Conservation (phyloP, 2,888 invertebrate genomes). For the Macropis europaea region DNA sequence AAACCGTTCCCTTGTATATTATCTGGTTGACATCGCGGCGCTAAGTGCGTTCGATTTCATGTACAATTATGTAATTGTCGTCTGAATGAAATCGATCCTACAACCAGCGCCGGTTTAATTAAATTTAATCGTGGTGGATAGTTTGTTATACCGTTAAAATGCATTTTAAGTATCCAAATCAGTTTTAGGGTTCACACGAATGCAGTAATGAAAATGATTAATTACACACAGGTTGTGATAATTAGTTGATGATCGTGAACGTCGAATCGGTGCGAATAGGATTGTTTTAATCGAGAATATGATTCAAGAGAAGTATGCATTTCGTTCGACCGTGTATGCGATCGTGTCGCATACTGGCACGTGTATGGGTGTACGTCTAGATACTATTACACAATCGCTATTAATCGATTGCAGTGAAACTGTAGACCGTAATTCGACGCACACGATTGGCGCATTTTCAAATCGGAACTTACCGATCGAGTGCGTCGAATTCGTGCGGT, state of each 20-base stretch:
- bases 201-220: not conserved
- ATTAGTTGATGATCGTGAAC: not conserved
- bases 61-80: too few relatives aligned
- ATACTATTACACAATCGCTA: slow-evolving; percentile 36
- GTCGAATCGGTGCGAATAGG: not conserved
- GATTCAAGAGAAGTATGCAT: not conserved
- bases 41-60: not conserved
- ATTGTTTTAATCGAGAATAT: not conserved
- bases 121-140: too few relatives aligned
- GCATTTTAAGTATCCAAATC: too few relatives aligned
- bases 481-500: not conserved
- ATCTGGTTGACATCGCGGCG: not conserved
- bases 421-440: slow-evolving; percentile 10
- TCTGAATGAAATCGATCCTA: too few relatives aligned
- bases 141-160: too few relatives aligned
- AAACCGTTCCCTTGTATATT: not conserved
- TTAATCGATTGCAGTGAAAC: slow-evolving; percentile 26
- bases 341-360: not conserved
- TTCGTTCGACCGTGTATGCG: not conserved
- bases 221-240: not conserved
- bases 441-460: slow-evolving; percentile 28
- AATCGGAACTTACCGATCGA: slow-evolving; percentile 1
- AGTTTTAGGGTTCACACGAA: too few relatives aligned
- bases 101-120: too few relatives aligned
- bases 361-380: not conserved